Evolutionary conservation across 2,888 invertebrate species (phyloP).

Genomic region (Tyria jacobaeae): DNA sequence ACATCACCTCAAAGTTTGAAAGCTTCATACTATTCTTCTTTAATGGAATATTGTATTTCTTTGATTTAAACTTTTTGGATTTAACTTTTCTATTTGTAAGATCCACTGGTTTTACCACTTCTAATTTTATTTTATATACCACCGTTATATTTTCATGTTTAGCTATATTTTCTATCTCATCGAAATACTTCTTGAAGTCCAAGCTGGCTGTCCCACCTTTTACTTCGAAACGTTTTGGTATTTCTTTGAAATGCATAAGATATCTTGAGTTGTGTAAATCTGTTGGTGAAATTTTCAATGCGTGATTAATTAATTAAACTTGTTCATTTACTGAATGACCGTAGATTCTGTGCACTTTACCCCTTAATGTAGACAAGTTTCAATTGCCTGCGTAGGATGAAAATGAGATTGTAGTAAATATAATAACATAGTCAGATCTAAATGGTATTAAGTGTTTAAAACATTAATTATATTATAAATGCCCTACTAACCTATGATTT

Average conservation of each 20-base stretch:
- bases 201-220: conserved; percentile 55
- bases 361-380: neutral
- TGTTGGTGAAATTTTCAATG: conserved; percentile 32
- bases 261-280: conserved; percentile 52
- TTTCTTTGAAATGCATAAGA: conserved; percentile 55
- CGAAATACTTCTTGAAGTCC: conserved; percentile 65
- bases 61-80: conserved; percentile 58
- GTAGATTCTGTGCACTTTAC: neutral
- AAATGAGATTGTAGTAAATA: no score
- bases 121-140: conserved; percentile 69
- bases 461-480: no score
- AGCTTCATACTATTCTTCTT: conserved; percentile 78
- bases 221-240: conserved; percentile 70
- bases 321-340: neutral
- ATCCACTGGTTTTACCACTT: conserved; percentile 49
- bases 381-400: neutral
- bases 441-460: no score
- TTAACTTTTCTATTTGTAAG: conserved; percentile 44
- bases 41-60: conserved; percentile 75
- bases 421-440: no score
- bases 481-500: no score
- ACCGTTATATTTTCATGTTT: conserved; percentile 63
- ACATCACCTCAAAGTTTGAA: conserved; percentile 71
- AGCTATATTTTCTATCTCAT: conserved; percentile 65
- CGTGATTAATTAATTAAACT: neutral